These are phyloP conservation scores for Amblyjoppa fuscipennis DNA, from an alignment of 2,888 invertebrate genomes.

Conservation along the genomic window DNA sequence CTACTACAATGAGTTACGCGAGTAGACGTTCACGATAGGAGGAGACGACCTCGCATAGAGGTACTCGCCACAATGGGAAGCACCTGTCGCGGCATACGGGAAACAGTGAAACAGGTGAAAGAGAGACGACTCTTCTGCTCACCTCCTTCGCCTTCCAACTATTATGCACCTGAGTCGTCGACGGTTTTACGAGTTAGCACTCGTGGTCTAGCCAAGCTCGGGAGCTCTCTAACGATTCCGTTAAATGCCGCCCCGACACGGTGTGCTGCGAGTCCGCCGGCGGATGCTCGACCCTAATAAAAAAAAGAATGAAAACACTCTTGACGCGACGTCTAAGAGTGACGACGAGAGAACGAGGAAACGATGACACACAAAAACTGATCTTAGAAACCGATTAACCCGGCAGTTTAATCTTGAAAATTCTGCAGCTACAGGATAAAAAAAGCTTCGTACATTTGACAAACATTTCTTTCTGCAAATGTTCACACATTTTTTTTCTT, in stretches of 20 bases:
- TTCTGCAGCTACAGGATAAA: background rate
- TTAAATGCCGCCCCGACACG: constrained; percentile 33
- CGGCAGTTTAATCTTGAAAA: background rate
- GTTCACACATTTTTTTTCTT: background rate
- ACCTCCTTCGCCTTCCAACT: constrained; percentile 30
- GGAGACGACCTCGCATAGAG: constrained; percentile 51
- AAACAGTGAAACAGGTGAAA: constrained; percentile 83
- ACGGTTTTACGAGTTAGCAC: constrained; percentile 80
- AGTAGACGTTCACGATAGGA: constrained; percentile 44
- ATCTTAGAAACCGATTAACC: background rate
- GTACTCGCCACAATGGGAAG: constrained; percentile 62
- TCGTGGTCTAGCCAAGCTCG: constrained; percentile 47
- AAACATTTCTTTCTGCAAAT: background rate
- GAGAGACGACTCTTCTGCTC: constrained; percentile 26
- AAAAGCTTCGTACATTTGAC: background rate
- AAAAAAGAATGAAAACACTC: constrained; percentile 1
- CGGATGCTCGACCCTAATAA: constrained; percentile 22
- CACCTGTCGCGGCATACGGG: constrained; percentile 84
- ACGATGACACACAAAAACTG: background rate
- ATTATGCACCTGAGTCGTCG: constrained; percentile 78
- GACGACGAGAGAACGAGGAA: background rate
- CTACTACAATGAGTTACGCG: constrained; percentile 11
- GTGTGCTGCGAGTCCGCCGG: background rate
- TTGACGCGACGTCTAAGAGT: background rate
- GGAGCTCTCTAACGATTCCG: constrained; percentile 26